A percentile compares a stretch with the other conserved stretches of the same genome.
Conservation (phyloP, 2,113 vertebrate genomes). For the Grammomys dolichurus region DNA sequence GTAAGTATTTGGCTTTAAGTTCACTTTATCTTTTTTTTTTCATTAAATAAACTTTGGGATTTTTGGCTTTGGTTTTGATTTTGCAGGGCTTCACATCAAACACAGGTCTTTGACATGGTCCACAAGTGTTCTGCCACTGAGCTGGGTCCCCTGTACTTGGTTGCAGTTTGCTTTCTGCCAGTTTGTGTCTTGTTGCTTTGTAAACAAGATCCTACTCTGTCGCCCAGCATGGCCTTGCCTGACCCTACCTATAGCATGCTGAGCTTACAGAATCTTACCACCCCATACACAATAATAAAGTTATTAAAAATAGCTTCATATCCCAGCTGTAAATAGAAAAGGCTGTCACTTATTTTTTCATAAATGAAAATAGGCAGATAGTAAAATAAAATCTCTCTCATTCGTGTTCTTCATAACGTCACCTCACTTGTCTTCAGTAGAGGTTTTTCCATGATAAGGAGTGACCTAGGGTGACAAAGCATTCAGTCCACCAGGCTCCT, state of each 20-base stretch:
- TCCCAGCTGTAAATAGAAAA: not conserved
- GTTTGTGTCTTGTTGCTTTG: not conserved
- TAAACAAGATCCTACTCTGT: not conserved
- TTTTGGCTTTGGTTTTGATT: not conserved
- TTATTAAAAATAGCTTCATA: not conserved
- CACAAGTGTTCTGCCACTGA: not conserved
- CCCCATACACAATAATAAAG: not conserved
- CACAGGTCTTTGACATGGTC: not conserved
- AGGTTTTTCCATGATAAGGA: not conserved
- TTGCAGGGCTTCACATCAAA: not conserved
- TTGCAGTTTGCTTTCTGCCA: not conserved
- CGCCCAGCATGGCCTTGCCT: not conserved
- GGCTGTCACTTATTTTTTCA: not conserved
- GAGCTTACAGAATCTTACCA: not conserved
- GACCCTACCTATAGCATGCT: too few species aligned
- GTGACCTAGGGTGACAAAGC: not conserved
- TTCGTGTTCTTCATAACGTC: not conserved
- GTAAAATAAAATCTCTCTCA: not conserved
- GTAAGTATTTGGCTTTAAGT: not conserved
- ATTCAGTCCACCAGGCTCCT: too few species aligned
- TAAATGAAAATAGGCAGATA: not conserved
- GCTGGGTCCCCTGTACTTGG: not conserved
- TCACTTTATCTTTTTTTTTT: not conserved
- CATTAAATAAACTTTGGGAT: not conserved
- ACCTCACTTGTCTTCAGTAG: not conserved